These are phyloP conservation scores for Heliconius cydno DNA, from an alignment of 2,888 invertebrate species.

Conservation along the genomic window DNA sequence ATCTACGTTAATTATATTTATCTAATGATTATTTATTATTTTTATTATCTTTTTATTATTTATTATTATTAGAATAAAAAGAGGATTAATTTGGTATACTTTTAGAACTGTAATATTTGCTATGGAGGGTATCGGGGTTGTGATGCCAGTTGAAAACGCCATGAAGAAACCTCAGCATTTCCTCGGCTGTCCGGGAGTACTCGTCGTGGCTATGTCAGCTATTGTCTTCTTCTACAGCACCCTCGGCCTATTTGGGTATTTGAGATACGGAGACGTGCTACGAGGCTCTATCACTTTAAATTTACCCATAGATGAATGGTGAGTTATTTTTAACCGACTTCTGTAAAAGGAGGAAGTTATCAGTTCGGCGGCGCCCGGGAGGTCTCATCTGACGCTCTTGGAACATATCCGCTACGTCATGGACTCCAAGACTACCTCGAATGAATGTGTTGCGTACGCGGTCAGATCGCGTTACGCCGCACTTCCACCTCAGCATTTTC, in stretches of 20 bases:
- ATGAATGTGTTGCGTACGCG: no score
- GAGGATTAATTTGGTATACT: neutral
- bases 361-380: no score
- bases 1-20: neutral
- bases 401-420: no score
- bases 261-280: constrained; percentile 89
- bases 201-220: constrained; percentile 92
- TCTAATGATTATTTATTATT: no score
- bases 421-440: no score
- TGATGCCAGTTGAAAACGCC: constrained; percentile 96
- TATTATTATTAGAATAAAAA: no score
- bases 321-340: constrained; percentile 36
- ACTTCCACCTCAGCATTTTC: no score
- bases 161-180: constrained; percentile 93
- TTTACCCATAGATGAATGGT: constrained; percentile 87
- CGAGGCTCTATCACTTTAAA: constrained; percentile 93
- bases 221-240: constrained; percentile 91
- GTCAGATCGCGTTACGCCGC: no score
- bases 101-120: constrained; percentile 96
- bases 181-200: constrained; percentile 91
- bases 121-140: constrained; percentile 97
- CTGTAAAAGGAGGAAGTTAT: no score
- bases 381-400: no score
- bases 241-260: constrained; percentile 95
- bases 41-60: no score